Evolutionary conservation across 2,113 vertebrate species (phyloP).

Genomic region (Mustela lutreola): DNA sequence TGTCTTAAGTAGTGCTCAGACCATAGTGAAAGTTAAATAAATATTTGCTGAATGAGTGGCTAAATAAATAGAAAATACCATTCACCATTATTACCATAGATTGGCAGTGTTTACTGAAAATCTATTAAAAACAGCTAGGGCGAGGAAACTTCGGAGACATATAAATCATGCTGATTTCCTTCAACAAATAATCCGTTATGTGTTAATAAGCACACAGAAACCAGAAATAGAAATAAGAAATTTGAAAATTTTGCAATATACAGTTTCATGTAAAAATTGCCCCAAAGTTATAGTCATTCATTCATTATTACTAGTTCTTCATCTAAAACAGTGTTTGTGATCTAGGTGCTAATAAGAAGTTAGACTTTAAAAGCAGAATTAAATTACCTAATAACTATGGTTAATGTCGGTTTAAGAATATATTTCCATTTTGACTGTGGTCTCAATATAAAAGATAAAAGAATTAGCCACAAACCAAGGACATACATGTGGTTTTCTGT

Average conservation of each 20-base stretch:
- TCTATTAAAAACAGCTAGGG: background rate
- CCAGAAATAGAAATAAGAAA: constrained; percentile 15
- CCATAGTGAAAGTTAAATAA: background rate
- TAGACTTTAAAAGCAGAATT: constrained; percentile 58
- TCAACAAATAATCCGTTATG: background rate
- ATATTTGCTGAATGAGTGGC: background rate
- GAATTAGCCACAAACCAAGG: constrained; percentile 63
- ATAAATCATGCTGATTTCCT: background rate
- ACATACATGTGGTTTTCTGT: constrained; percentile 37
- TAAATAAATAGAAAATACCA: background rate
- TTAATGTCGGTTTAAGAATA: background rate
- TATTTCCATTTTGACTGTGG: constrained; percentile 54
- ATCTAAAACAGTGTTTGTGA: constrained; percentile 37
- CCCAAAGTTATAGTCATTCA: background rate
- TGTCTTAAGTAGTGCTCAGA: background rate
- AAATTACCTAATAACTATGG: background rate
- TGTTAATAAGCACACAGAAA: background rate
- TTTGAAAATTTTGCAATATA: background rate
- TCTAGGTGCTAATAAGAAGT: constrained; percentile 1
- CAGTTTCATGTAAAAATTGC: background rate
- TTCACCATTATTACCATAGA: background rate
- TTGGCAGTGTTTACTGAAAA: background rate
- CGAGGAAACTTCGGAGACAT: background rate
- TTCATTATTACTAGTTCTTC: background rate
- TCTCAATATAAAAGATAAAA: constrained; percentile 36